Conservation (phyloP, 92 coral and sea anemone genomes). For the Bergia puertoricense region DNA sequence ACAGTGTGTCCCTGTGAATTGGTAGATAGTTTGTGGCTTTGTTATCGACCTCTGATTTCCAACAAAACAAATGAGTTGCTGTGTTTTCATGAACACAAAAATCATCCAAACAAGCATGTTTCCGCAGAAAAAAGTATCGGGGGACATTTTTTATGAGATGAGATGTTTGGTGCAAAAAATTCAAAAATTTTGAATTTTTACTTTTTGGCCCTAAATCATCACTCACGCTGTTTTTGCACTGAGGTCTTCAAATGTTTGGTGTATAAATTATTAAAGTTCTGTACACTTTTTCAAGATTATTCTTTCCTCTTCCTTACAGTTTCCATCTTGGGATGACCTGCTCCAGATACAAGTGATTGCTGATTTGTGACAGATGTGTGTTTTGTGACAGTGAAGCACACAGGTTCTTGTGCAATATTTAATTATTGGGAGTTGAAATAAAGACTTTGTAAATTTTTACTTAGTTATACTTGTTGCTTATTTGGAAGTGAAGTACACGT, state of each 20-base stretch:
- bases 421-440: conserved; percentile 6
- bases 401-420: background rate
- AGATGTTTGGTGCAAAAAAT: no score
- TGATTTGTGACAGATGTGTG: background rate
- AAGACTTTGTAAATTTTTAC: conserved; percentile 6
- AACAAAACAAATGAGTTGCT: no score
- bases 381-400: background rate
- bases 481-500: background rate
- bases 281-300: background rate
- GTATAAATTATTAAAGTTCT: background rate
- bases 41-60: no score
- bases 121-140: no score
- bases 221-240: no score
- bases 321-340: conserved; percentile 16
- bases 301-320: background rate
- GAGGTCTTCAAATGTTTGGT: background rate
- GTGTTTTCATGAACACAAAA: background rate
- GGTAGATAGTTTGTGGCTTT: background rate
- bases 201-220: no score
- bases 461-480: background rate
- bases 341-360: background rate
- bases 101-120: no score
- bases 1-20: no score
- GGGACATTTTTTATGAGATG: no score
- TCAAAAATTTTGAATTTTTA: no score